Evolutionary conservation across 2,888 invertebrate species (phyloP).

Genomic region (Taenaris catops): DNA sequence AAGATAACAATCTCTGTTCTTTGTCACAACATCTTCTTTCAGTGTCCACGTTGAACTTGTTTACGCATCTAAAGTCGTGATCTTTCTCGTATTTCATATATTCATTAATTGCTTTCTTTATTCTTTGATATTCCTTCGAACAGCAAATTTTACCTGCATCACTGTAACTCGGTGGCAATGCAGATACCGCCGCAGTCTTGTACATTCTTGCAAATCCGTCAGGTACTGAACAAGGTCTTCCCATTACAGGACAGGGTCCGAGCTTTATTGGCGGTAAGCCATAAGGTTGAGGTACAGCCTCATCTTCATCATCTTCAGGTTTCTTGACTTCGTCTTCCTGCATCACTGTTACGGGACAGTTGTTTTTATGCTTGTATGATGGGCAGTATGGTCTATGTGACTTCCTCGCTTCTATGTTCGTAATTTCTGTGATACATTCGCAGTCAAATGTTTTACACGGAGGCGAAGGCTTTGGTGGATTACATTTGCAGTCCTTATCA

Average conservation of each 20-base stretch:
- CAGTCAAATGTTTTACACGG: slow-evolving; percentile 66
- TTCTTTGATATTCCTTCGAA: slow-evolving; percentile 66
- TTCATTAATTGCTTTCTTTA: slow-evolving; percentile 61
- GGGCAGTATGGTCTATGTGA: slow-evolving; percentile 61
- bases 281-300: slow-evolving; percentile 56
- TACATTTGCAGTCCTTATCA: slow-evolving; percentile 61
- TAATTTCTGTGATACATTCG: slow-evolving; percentile 48
- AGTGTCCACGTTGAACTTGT: slow-evolving; percentile 59
- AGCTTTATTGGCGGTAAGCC: slow-evolving; percentile 64
- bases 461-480: slow-evolving; percentile 53
- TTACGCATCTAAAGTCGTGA: slow-evolving; percentile 57
- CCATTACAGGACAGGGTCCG: slow-evolving; percentile 68
- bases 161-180: slow-evolving; percentile 54
- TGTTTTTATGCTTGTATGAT: slow-evolving; percentile 52
- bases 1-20: slow-evolving; percentile 48
- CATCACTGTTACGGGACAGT: slow-evolving; percentile 51
- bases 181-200: slow-evolving; percentile 47
- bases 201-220: slow-evolving; percentile 72
- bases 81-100: slow-evolving; percentile 60
- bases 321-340: slow-evolving; percentile 50
- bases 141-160: slow-evolving; percentile 69
- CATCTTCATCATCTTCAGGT: slow-evolving; percentile 57
- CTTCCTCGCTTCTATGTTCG: slow-evolving; percentile 47
- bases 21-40: slow-evolving; percentile 68
- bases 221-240: slow-evolving; percentile 61